Conservation (phyloP, 2,797 vertebrate species). For the Lutjanus argentimaculatus region DNA sequence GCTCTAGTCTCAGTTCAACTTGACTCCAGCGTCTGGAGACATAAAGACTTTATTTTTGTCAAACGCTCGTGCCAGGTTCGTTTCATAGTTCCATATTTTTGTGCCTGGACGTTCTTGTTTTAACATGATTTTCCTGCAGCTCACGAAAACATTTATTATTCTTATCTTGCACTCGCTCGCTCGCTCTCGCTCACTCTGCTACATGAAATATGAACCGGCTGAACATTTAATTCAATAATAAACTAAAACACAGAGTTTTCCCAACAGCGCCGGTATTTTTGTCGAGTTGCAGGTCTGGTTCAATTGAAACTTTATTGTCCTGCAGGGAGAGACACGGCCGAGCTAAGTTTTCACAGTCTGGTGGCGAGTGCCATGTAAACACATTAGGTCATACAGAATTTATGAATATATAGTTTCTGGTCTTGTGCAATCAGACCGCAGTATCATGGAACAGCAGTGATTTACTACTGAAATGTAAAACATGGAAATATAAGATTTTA, state of each 20-base stretch:
- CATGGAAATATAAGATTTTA: slow-evolving; percentile 23
- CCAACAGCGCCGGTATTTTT: slow-evolving; percentile 49
- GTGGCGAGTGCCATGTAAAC: slow-evolving; percentile 63
- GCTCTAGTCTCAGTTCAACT: slow-evolving; percentile 57
- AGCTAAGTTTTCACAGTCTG: slow-evolving; percentile 69
- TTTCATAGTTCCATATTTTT: slow-evolving; percentile 49
- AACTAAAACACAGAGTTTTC: slow-evolving; percentile 69
- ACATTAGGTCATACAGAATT: slow-evolving; percentile 63
- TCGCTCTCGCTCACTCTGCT: slow-evolving; percentile 42
- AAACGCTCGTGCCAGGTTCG: slow-evolving; percentile 51
- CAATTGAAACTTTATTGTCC: slow-evolving; percentile 71
- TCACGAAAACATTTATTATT: slow-evolving; percentile 61
- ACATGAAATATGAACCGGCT: slow-evolving; percentile 61
- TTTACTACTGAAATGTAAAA: slow-evolving; percentile 21
- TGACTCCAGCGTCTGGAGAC: slow-evolving; percentile 60
- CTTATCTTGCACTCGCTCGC: slow-evolving; percentile 39
- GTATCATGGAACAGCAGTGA: slow-evolving; percentile 14
- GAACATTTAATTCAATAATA: slow-evolving; percentile 77
- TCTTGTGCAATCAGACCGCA: slow-evolving; percentile 45
- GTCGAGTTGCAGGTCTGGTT: slow-evolving; percentile 54
- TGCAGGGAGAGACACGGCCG: slow-evolving; percentile 57
- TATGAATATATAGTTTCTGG: slow-evolving; percentile 62
- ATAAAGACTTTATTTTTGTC: slow-evolving; percentile 52
- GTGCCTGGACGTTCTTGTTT: slow-evolving; percentile 42
- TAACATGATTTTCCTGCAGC: slow-evolving; percentile 43